Evolutionary conservation across 2,888 invertebrate species (phyloP), one percentile per base, ranked within the genome.

Genomic region (Nasonovia ribisnigri): DNA sequence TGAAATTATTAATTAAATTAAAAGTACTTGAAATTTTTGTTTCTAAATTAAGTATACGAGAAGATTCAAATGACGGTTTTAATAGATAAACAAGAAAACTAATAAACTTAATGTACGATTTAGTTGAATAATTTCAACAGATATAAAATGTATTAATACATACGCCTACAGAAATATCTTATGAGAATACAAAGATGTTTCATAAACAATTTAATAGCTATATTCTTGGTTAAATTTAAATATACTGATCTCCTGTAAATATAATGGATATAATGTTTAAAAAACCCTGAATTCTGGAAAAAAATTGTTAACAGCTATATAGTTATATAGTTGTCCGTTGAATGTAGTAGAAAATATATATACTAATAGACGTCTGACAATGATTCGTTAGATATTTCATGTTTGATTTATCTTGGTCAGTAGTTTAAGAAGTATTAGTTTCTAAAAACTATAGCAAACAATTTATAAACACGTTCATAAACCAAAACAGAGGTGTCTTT

Each of bases 401-500:
- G 67, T n/a, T 84, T 29, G 77, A 51, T 91, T 77, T 24, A 54
- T 42, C 24, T 29, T 29, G 36, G 36, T 3, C 8, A 42, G 13
- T 29, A n/a, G 43, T 84, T 54, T 26, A 51, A 29, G 36, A 29
- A 91, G 51, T 90, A 20, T 77, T 77, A 36, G 36, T 20, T 84
- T 29, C 4, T 43, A 91, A 54, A 36, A 20, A 43, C 43, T 26
- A 11, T 20, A 84, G 1, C 4, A 77, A n/a, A 10, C 20, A 29
- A 91, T 91, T 54, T 54, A 84, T 84, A 91, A 91, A 91, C 91
- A 54, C 42, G 29, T n/a, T 1, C 16, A n/a, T 48, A 26, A n/a
- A 91, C 84, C 0, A 54, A 91, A 91, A 91, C 54, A 90, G 3
- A 36, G 48, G 8, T 11, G 29, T 51, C 54, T 42, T 6, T 5